Evolutionary conservation across 2,797 vertebrate species (phyloP).

Genomic region (Knipowitschia caucasica): DNA sequence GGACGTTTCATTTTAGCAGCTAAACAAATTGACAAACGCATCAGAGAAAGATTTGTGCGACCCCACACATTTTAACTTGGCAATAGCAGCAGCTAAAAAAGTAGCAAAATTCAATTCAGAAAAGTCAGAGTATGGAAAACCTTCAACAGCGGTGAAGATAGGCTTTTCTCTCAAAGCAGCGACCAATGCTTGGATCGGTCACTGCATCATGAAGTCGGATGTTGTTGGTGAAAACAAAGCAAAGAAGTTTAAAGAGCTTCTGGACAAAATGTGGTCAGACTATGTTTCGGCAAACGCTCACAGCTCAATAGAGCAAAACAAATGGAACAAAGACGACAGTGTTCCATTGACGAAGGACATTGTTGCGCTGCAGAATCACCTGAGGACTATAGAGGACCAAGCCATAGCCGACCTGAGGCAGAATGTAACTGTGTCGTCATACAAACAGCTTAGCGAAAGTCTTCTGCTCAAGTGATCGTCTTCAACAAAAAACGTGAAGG

Average conservation of each 20-base stretch:
- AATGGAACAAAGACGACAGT: conserved; percentile 17
- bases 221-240: conserved; percentile 17
- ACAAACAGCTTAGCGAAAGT: conserved; percentile 5
- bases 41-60: background rate
- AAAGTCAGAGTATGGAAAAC: background rate
- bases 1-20: conserved; percentile 1
- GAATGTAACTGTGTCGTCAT: too few species aligned
- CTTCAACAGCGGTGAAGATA: conserved; percentile 22
- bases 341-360: conserved; percentile 16
- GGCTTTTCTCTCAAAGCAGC: conserved; percentile 19
- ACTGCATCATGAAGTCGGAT: conserved; percentile 6
- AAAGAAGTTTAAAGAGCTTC: background rate
- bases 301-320: conserved; percentile 10
- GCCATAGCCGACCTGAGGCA: too few species aligned
- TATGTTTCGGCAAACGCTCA: conserved; percentile 19
- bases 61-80: background rate
- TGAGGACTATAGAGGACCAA: too few species aligned
- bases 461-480: conserved; percentile 9
- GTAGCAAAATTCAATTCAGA: background rate
- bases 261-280: background rate
- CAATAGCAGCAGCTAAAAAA: conserved; percentile 1
- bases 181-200: conserved; percentile 6
- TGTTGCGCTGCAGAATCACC: conserved; percentile 2
- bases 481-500: conserved; percentile 17
- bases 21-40: conserved; percentile 2